Conservation (phyloP, 2,113 vertebrate genomes). For the Elephantulus edwardii region DNA sequence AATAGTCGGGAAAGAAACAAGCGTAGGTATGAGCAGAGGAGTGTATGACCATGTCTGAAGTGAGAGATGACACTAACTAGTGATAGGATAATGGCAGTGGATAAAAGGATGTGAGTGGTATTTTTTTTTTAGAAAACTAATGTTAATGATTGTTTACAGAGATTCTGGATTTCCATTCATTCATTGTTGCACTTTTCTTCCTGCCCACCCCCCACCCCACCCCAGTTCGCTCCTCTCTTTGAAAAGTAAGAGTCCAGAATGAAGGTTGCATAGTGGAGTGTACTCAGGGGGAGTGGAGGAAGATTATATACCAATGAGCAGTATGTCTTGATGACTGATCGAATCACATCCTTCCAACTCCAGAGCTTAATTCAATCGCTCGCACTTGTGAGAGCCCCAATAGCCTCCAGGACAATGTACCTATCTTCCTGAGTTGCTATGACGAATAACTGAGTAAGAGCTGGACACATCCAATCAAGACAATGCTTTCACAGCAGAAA, state of each 20-base stretch:
- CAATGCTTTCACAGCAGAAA: not conserved
- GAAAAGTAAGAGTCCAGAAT: no score
- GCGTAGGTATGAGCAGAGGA: not conserved
- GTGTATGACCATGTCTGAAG: not conserved
- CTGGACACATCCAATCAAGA: not conserved
- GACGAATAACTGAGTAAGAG: not conserved
- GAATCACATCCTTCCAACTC: not conserved
- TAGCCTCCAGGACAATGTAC: not conserved
- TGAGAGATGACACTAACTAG: not conserved
- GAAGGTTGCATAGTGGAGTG: no score
- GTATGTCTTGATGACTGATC: not conserved
- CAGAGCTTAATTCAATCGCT: not conserved
- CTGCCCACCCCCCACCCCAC: no score
- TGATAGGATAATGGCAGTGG: not conserved
- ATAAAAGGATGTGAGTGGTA: no score
- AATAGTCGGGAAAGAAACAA: not conserved
- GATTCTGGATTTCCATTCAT: no score
- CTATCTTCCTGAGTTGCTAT: not conserved
- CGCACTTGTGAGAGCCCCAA: not conserved
- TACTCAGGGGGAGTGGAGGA: no score
- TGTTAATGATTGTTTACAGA: no score
- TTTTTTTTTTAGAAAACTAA: no score
- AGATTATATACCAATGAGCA: not conserved
- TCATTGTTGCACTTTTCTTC: no score
- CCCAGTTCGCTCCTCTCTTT: no score